Evolutionary conservation across 2,797 vertebrate genomes (phyloP).

Genomic region (Poeciliopsis turneri): DNA sequence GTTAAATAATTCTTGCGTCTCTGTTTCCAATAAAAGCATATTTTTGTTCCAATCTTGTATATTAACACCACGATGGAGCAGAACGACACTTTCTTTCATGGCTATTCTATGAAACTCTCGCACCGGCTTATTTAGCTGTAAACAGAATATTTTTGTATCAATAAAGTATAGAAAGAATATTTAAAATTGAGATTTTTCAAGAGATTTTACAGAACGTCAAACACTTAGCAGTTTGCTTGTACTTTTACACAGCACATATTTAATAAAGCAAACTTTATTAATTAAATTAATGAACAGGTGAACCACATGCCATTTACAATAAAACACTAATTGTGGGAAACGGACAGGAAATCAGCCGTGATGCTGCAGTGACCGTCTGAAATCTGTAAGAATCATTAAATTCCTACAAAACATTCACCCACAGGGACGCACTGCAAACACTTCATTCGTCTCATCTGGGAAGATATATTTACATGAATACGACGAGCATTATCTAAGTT

Average conservation of each 20-base stretch:
- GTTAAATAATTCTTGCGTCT: background rate
- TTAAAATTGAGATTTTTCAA: background rate
- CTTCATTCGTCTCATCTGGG: background rate
- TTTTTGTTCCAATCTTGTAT: background rate
- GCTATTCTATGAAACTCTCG: background rate
- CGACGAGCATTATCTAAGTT: background rate
- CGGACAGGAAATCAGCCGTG: background rate
- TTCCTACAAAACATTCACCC: background rate
- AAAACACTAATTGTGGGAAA: background rate
- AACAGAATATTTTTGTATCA: background rate
- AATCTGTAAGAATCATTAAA: background rate
- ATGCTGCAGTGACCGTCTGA: background rate
- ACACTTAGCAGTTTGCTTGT: background rate
- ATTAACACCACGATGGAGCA: background rate
- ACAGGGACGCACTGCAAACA: background rate
- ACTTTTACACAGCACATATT: background rate
- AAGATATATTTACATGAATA: background rate
- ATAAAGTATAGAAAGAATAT: background rate
- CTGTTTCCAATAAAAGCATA: background rate
- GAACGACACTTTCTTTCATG: background rate
- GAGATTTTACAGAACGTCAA: background rate
- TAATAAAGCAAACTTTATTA: constrained; percentile 9
- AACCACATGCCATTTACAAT: background rate
- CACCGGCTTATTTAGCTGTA: background rate
- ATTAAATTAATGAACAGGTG: constrained; percentile 2